Percentiles rank a stretch among this genome's conserved stretches.
Conservation (phyloP, 1,140 invertebrate genomes). For the Helicoverpa armigera region DNA sequence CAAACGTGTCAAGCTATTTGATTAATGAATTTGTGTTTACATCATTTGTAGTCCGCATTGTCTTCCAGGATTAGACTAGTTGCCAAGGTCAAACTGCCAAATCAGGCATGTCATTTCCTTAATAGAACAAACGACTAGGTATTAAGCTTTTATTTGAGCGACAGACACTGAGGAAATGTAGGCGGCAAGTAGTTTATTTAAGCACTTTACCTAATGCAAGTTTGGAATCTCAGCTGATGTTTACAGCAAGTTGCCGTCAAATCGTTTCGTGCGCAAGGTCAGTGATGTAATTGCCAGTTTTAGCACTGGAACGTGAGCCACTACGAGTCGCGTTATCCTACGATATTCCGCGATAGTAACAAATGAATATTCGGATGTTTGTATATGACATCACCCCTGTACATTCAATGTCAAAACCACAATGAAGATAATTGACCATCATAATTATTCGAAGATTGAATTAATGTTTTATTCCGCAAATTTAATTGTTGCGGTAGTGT, state of each 20-base stretch:
- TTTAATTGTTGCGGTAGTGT: not conserved
- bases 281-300: constrained; percentile 83
- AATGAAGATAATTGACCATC: constrained; percentile 5
- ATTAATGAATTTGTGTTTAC: constrained; percentile 60
- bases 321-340: constrained; percentile 58
- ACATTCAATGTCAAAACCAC: not conserved
- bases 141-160: constrained; percentile 40
- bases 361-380: constrained; percentile 66
- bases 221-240: constrained; percentile 73
- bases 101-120: constrained; percentile 62
- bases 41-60: constrained; percentile 48
- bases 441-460: constrained; percentile 38
- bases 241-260: constrained; percentile 68
- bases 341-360: constrained; percentile 57
- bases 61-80: constrained; percentile 58
- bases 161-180: constrained; percentile 31
- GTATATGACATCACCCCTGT: constrained; percentile 76
- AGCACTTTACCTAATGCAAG: constrained; percentile 46
- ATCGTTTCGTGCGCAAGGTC: constrained; percentile 75
- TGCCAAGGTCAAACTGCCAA: constrained; percentile 55
- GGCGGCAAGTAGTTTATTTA: constrained; percentile 37
- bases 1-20: constrained; percentile 53
- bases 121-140: constrained; percentile 46
- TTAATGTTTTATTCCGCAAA: not conserved
- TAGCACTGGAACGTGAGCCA: constrained; percentile 75